Evolutionary conservation across 2,888 invertebrate species (phyloP).

Genomic region (Tachina lurida): DNA sequence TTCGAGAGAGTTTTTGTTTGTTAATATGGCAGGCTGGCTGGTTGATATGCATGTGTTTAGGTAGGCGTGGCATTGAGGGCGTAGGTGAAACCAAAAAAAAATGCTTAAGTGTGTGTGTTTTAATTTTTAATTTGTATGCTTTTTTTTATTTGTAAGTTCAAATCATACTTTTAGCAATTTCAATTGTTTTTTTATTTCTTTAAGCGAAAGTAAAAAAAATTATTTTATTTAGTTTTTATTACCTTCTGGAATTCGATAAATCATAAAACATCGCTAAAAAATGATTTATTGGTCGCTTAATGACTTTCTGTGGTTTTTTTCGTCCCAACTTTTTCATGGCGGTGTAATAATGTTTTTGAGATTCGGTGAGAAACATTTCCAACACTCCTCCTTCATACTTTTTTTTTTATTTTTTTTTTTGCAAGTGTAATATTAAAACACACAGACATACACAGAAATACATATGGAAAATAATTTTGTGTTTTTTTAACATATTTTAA

Average conservation of each 20-base stretch:
- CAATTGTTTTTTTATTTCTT: constrained; percentile 24
- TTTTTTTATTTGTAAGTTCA: constrained; percentile 54
- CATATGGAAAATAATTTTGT: constrained; percentile 34
- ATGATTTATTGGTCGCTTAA: constrained; percentile 96
- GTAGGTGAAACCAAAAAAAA: constrained; percentile 29
- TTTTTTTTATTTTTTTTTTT: constrained; percentile 58
- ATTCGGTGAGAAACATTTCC: constrained; percentile 98
- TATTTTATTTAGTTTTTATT: constrained; percentile 68
- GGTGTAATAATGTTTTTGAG: constrained; percentile 98
- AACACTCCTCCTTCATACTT: constrained; percentile 98
- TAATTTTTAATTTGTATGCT: too few species aligned
- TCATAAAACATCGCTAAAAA: constrained; percentile 98
- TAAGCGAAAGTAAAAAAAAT: constrained; percentile 51
- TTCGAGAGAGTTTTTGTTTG: constrained; percentile 16
- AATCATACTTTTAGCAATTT: constrained; percentile 75
- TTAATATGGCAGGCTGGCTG: constrained; percentile 25
- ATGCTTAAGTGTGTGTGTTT: constrained; percentile 9
- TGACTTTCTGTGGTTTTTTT: constrained; percentile 98
- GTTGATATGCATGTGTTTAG: neutral
- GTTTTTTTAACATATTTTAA: neutral
- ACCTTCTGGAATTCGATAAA: constrained; percentile 94
- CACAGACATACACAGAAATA: constrained; percentile 62
- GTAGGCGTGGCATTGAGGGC: constrained; percentile 30
- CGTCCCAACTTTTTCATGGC: constrained; percentile 98
- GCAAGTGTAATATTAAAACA: constrained; percentile 40